Base-by-base conservation (phyloP, 2,113 vertebrate genomes). In the Ageneiosus marmoratus region DNA sequence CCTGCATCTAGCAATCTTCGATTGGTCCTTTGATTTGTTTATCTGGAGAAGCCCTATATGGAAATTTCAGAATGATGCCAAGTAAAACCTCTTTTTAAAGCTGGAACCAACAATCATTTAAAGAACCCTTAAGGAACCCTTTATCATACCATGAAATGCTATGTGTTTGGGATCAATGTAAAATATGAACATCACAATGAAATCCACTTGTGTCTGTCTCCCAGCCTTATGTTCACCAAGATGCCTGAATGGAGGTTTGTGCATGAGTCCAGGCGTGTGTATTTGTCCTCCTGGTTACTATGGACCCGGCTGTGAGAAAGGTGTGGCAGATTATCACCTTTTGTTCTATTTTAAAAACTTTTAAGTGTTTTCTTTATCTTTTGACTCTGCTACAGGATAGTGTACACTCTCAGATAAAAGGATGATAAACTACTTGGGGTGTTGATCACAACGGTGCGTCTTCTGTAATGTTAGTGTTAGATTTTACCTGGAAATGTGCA, bases 231-330 rank as follows among this genome's bases (percentile, higher is more conserved):
- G 96, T 84, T 87, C 88, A 29, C 94, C 95, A 48, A 91, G 90
- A 78, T 97, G 96, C 86, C 92, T 96, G 92, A 97, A 97, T 0
- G 95, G 95, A 0, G 96, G 96, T 5, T 92, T 97, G 82, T 97
- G 96, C 80, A 93, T 96, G 58, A 96, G 95, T 32, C 96, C 96
- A 0, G 95, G 95, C 7, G 91, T 97, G 86, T 97, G 96, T 90
- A 94, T 97, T 88, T 97, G 96, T 80, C 96, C 96, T 18, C 95
- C 95, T 0, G 96, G 95, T 0, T 97, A 96, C 92, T 95, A 94
- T 1, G 96, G 96, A 77, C 90, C 94, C 91, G 96, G 93, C 69
- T 97, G 96, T 0, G 95, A 96, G 85, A 97, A 95, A 96, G 96
- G 96, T 97, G 94, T 77, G 27, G 20, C 11, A 27, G 12, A 37